These are phyloP conservation scores for Tetramorium parvispinum DNA, from an alignment of 1,140 invertebrate genomes.

Conservation along the genomic window DNA sequence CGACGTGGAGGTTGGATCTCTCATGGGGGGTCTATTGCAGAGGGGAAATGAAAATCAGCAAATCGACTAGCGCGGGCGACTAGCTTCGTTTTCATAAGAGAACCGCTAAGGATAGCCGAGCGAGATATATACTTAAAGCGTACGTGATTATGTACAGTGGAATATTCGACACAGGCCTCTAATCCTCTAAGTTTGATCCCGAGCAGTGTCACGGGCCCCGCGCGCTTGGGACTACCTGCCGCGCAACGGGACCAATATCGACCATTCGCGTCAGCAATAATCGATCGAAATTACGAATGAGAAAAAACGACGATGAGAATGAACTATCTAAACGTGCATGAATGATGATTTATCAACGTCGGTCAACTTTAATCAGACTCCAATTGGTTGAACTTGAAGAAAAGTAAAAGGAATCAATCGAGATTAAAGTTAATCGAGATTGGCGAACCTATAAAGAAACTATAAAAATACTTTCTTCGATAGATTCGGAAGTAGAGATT, in stretches of 20 bases:
- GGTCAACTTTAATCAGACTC: conserved; percentile 53
- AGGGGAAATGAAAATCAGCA: background rate
- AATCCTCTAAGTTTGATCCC: conserved; percentile 77
- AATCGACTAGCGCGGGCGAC: background rate
- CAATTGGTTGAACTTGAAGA: background rate
- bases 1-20: conserved; percentile 81
- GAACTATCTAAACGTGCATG: conserved; percentile 49
- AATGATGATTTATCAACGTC: conserved; percentile 52
- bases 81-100: background rate
- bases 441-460: background rate
- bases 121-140: conserved; percentile 79
- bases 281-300: background rate
- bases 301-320: background rate
- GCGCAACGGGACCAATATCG: conserved; percentile 53
- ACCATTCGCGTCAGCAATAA: background rate
- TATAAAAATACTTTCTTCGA: background rate
- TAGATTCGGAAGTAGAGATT: background rate
- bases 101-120: conserved; percentile 71
- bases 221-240: background rate
- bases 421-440: conserved; percentile 4
- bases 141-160: conserved; percentile 83
- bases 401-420: background rate
- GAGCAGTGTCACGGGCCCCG: conserved; percentile 76
- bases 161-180: conserved; percentile 78
- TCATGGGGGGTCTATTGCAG: conserved; percentile 77